Conservation (phyloP, 2,113 vertebrate genomes). For the Myodes glareolus region DNA sequence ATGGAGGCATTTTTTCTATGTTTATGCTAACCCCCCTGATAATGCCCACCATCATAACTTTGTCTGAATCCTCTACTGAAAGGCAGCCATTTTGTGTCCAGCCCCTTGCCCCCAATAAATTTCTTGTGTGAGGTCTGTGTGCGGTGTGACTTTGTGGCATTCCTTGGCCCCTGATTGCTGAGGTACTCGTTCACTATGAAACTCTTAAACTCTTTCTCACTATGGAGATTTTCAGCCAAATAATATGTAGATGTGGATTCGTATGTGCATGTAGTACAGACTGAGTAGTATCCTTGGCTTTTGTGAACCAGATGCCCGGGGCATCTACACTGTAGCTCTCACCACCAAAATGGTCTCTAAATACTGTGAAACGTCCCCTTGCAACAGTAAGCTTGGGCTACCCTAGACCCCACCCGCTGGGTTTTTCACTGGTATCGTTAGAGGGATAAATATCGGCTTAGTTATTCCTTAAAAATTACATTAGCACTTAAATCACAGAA, state of each 20-base stretch:
- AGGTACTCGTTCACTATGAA: too few relatives aligned
- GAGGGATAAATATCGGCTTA: background rate
- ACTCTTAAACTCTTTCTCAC: background rate
- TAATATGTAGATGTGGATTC: background rate
- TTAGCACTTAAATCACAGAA: background rate
- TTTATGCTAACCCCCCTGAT: background rate
- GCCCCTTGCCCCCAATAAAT: background rate
- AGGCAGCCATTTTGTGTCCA: background rate
- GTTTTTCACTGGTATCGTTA: background rate
- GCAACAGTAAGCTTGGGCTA: background rate
- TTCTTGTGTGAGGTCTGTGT: background rate
- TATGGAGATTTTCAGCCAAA: background rate
- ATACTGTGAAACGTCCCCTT: background rate
- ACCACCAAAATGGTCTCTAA: background rate
- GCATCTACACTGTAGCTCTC: background rate
- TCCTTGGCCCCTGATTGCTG: background rate
- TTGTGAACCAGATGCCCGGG: background rate
- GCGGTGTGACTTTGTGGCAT: background rate
- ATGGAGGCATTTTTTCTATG: background rate
- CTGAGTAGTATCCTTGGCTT: background rate
- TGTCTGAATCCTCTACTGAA: background rate
- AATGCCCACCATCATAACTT: background rate
- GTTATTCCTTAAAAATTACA: background rate
- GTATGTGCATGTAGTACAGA: background rate
- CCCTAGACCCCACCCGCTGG: background rate